Conservation (phyloP, 2,888 invertebrate genomes). For the Diarsia rubi region DNA sequence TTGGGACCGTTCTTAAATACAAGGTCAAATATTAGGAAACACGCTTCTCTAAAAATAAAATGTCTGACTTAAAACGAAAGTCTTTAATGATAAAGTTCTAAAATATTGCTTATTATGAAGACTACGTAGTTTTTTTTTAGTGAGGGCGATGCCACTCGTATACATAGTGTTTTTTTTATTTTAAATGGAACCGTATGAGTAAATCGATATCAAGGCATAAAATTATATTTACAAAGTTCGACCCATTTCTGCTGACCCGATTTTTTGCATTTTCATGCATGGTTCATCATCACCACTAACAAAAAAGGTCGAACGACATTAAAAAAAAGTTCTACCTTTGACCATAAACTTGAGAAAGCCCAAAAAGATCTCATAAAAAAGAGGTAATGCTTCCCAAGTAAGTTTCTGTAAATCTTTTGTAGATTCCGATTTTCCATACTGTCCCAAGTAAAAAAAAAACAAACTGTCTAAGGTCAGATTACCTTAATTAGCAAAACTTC, state of each 20-base stretch:
- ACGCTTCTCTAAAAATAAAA: conserved; percentile 72
- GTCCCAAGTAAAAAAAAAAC: neutral
- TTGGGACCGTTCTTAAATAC: conserved; percentile 59
- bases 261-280: no score
- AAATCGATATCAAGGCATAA: no score
- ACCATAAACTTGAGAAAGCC: neutral
- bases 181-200: neutral
- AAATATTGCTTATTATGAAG: conserved; percentile 63
- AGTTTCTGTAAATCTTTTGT: neutral
- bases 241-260: no score
- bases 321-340: neutral
- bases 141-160: conserved; percentile 20
- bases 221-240: no score
- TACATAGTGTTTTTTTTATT: neutral
- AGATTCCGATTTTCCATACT: neutral
- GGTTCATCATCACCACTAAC: no score
- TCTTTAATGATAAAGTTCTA: conserved; percentile 45
- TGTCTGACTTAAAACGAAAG: conserved; percentile 56
- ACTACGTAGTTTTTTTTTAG: conserved; percentile 51
- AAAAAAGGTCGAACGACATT: no score
- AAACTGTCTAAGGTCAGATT: conserved; percentile 10
- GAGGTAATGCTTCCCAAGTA: neutral
- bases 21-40: conserved; percentile 57
- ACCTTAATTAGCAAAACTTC: neutral
- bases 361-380: neutral